Conservation (phyloP, 1,140 invertebrate genomes). For the Calephelis nemesis region DNA sequence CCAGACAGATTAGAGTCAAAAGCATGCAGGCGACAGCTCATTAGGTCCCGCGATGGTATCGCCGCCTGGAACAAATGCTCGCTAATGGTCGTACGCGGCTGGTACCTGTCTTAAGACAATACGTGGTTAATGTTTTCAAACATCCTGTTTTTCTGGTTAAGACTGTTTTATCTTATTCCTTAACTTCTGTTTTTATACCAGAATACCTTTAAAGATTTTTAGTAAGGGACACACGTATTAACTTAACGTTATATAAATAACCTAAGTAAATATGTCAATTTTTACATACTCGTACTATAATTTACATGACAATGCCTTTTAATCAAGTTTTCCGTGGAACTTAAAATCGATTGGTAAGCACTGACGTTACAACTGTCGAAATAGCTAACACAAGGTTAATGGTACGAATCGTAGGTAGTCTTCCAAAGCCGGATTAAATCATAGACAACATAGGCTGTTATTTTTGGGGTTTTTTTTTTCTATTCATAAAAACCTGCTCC, state of each 20-base stretch:
- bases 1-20: slow-evolving; percentile 32
- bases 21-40: slow-evolving; percentile 35
- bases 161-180: slow-evolving; percentile 3
- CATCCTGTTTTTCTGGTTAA: slow-evolving; percentile 11
- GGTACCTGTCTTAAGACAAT: slow-evolving; percentile 28
- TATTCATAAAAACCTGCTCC: too few relatives aligned
- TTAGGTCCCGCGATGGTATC: slow-evolving; percentile 36
- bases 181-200: not conserved
- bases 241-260: not conserved
- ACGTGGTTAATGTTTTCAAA: slow-evolving; percentile 28
- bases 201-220: not conserved
- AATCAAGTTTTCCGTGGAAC: too few relatives aligned
- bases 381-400: too few relatives aligned
- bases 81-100: slow-evolving; percentile 23
- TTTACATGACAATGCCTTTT: too few relatives aligned
- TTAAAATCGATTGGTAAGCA: too few relatives aligned
- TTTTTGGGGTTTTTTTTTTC: too few relatives aligned
- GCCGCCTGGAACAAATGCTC: slow-evolving; percentile 33
- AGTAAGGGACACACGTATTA: not conserved
- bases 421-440: too few relatives aligned
- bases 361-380: too few relatives aligned
- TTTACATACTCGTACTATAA: too few relatives aligned
- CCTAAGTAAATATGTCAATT: too few relatives aligned
- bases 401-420: too few relatives aligned
- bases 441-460: too few relatives aligned